Evolutionary conservation across 2,113 vertebrate genomes (phyloP), one percentile per base, ranked within the genome.

Genomic region (Jacana jacana): DNA sequence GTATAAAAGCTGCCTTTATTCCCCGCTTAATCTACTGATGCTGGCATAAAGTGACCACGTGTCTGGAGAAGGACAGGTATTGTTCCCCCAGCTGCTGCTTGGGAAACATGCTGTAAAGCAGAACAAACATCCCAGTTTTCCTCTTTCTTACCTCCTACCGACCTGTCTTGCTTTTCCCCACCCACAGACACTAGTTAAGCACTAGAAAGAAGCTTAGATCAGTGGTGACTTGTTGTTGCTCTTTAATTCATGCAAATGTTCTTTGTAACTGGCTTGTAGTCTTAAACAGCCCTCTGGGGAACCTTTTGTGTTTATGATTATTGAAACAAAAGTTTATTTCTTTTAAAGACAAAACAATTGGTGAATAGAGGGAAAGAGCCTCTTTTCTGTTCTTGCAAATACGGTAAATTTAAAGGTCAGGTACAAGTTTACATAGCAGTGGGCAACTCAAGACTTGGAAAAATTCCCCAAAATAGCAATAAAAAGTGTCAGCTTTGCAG

Each of bases 171-270:
- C 76, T 55, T n/a, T 72, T 78, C 60, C 51, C 80, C 90, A 68
- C 80, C 86, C 71, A 68, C 90, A 88, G 92, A 52, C 93, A 46
- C 44, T 11, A 49, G 91, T 16, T 66, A 69, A 91, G 91, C 63
- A 7, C 78, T 27, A 51, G 87, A 63, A 81, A 51, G 88, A 66
- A 57, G 72, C 88, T 89, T n/a, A 89, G 88, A 94, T 94, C 86
- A 75, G 68, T 22, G 69, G 82, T 95, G 93, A 95, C 95, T 97
- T 61, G 18, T 93, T 92, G 92, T 72, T 92, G 90, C 80, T 94
- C 94, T 91, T 94, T 97, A 97, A 96, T 96, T 95, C 95, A 97
- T 92, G 94, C 84, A 97, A 95, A 96, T 95, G 93, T 91, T 91
- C 96, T 95, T 96, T 95, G 95, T 96, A 97, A 97, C 95, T 96